Conservation (phyloP, 2,797 vertebrate species). For the Loriculus beryllinus region DNA sequence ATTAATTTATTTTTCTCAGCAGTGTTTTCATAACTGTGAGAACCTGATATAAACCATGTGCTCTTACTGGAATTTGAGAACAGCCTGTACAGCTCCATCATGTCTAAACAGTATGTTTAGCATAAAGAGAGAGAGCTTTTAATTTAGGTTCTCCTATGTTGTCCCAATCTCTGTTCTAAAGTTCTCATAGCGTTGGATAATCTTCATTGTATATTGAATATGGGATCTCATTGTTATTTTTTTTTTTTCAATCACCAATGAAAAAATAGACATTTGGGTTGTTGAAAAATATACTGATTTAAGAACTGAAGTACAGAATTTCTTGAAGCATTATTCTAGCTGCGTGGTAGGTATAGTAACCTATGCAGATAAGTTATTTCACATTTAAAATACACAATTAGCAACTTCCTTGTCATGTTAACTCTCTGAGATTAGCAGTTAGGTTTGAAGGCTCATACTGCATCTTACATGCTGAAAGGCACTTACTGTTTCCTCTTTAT, state of each 20-base stretch:
- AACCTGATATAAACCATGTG: conserved; percentile 51
- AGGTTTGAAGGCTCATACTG: not conserved
- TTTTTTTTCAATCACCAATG: not conserved
- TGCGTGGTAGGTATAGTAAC: not conserved
- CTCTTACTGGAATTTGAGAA: conserved; percentile 53
- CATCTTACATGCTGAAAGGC: not conserved
- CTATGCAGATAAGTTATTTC: not conserved
- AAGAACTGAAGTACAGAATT: not conserved
- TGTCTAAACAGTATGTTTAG: conserved; percentile 24
- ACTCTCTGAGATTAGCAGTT: not conserved
- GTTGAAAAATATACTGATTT: not conserved
- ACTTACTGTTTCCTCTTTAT: not conserved
- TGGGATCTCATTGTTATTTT: not conserved
- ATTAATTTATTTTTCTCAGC: conserved; percentile 52
- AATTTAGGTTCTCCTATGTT: not conserved
- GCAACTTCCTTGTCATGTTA: not conserved
- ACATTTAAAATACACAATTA: not conserved
- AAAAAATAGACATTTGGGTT: not conserved
- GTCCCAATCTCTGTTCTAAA: not conserved
- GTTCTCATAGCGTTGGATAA: not conserved
- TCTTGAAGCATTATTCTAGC: not conserved
- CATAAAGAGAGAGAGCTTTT: not conserved
- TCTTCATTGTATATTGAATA: not conserved
- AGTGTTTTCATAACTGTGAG: conserved; percentile 47
- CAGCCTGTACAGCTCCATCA: conserved; percentile 42